Evolutionary conservation across 2,888 invertebrate species (phyloP), one percentile per base, ranked within the genome.

Genomic region (Carterocephalus palaemon): DNA sequence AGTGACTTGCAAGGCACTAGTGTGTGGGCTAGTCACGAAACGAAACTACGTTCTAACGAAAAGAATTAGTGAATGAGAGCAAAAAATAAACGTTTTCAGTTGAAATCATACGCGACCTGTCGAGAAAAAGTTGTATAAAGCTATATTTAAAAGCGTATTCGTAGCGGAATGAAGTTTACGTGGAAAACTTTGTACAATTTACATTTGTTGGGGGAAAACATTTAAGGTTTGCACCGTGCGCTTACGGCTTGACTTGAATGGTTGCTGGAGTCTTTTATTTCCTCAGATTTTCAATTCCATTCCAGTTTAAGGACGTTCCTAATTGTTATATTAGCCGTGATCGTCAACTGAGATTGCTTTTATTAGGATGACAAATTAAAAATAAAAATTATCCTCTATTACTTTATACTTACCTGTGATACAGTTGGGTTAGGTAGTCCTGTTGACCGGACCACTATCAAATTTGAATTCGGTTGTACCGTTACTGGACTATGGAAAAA

Each of bases 101-200:
- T 32, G 28, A 24, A 40, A 40, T 32, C 32, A 40, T 40, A 40
- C 16, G 23, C 32, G 40, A 32, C 22, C 32, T 40, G 31, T 22
- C 23, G 39, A 29, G 40, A 32, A 40, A 31, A 40, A 40, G 31
- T 40, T 32, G 38, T 39, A 29, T 28, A 23, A n/a, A 23, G 29
- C 40, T 23, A 23, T 28, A 20, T 40, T 32, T 40, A 40, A 40
- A 39, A 40, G 40, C 32, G 29, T 20, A 39, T 29, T 40, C 40
- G 32, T 12, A 32, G 40, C 15, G 40, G 40, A 32, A 40, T 40
- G 40, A 32, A 40, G 23, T 40, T 40, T 40, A 24, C 31, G 31
- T 8, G 40, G 32, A 40, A 39, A 40, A 34, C 28, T 26, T 46
- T 46, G 39, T 46, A 46, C 33, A 46, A 46, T 39, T 39, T 46